Base-by-base conservation (phyloP, 2,113 vertebrate species). In the Charadrius vociferus region DNA sequence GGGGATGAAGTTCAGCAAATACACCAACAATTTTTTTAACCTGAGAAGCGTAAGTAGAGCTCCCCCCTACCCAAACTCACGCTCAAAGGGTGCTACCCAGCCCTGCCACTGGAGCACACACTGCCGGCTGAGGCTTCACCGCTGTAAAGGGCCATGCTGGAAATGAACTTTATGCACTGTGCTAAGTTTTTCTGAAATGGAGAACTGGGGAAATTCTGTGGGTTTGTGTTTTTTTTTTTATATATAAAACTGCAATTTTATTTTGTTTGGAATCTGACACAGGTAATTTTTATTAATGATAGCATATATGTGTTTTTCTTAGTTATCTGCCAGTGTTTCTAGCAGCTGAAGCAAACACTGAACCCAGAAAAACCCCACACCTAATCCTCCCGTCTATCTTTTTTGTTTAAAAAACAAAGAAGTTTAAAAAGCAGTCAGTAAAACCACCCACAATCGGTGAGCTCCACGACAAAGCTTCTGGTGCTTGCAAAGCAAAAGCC, bases 41-140 rank as follows among this genome's bases (percentile, higher is more conserved):
- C 1, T 8, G 0, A n/a, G 49, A 41, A 53, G 20, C 0, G 1
- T 1, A 56, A 63, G 4, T 1, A 27, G 53, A 88, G n/a, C 53
- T 86, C 83, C 26, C 9, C 21, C 37, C 14, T n/a, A 7, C 19
- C 79, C 62, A 65, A 80, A 47, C 39, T 41, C 37, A 37, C 11
- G 3, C 18, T 11, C 59, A 19, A 16, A 74, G n/a, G 3, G 6
- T 23, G 29, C 32, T 37, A 47, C 32, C 23, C 37, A 90, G 70
- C 37, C 29, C 66, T 43, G 45, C 27, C 3, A 17, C 47, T 3
- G 37, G 7, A 65, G 47, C 39, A 30, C 18, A 39, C 16, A n/a
- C 32, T 1, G 0, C 2, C 22, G 22, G 9, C 12, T 30, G 39
- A 62, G 43, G 6, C 36, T 80, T 17, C 21, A 7, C 20, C 8